phyloP scores from a whole-genome alignment of 2,113 vertebrate genomes.

The Grammomys surdaster region DNA sequence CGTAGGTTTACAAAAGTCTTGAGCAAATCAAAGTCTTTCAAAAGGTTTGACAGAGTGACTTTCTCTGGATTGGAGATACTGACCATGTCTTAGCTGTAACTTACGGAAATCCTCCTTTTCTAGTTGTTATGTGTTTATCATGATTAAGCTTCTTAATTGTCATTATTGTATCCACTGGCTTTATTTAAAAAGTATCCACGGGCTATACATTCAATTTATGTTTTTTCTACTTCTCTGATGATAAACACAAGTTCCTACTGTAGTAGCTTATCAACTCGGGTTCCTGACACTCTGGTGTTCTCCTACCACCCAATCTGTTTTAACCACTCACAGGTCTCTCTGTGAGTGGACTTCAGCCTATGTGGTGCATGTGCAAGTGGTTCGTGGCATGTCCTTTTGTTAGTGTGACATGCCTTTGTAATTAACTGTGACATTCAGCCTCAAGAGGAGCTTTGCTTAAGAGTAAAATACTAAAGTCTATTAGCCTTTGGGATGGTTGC shows the following conservation, averaged over 20 bases:
- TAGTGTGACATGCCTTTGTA: slow-evolving; percentile 32
- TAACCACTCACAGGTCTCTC: background rate
- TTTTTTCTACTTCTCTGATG: slow-evolving; percentile 31
- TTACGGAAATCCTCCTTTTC: slow-evolving; percentile 25
- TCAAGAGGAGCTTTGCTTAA: slow-evolving; percentile 24
- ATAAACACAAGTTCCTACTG: background rate
- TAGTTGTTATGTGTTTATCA: slow-evolving; percentile 33
- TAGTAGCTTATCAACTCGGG: background rate
- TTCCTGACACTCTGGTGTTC: background rate
- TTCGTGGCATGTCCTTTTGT: background rate
- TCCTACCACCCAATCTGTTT: background rate
- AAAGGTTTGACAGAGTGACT: background rate
- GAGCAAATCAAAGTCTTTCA: slow-evolving; percentile 46
- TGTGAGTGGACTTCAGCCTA: background rate
- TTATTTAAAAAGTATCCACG: background rate
- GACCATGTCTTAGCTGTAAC: background rate
- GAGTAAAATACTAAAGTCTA: background rate
- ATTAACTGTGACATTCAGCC: slow-evolving; percentile 9
- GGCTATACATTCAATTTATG: slow-evolving; percentile 9
- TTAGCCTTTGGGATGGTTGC: slow-evolving; percentile 17
- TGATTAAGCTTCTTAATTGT: background rate
- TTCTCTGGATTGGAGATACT: slow-evolving; percentile 15
- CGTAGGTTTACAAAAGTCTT: background rate
- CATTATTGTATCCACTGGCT: background rate
- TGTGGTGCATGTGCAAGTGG: background rate